These are phyloP conservation scores for Pluvianellus socialis DNA, from an alignment of 2,113 vertebrate species.

Conservation along the genomic window DNA sequence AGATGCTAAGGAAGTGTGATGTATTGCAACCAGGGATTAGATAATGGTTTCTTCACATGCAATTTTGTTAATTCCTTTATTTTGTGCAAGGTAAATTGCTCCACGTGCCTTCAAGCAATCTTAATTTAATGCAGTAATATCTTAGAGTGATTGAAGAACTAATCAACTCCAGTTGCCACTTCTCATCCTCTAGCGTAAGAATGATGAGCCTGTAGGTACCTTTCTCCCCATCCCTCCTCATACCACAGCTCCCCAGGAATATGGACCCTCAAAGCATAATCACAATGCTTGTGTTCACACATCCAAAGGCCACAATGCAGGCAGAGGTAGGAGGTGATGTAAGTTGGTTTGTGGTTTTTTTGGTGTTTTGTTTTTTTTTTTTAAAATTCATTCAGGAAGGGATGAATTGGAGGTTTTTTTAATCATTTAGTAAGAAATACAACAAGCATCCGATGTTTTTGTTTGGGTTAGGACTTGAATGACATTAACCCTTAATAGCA, in stretches of 20 bases:
- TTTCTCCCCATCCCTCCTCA: not conserved
- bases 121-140: slow-evolving; percentile 15
- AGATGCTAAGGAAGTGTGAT: not conserved
- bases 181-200: not conserved
- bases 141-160: slow-evolving; percentile 27
- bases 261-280: not conserved
- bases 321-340: not conserved
- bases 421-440: not conserved
- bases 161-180: not conserved
- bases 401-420: not conserved
- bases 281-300: not conserved
- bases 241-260: not conserved
- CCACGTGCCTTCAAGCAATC: not conserved
- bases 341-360: too few species aligned
- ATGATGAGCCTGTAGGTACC: not conserved
- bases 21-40: not conserved
- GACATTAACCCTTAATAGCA: not conserved
- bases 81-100: not conserved
- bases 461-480: not conserved
- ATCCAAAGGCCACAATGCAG: not conserved
- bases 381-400: not conserved
- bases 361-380: not conserved
- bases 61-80: not conserved
- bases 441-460: not conserved
- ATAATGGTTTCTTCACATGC: not conserved